Evolutionary conservation across 2,113 vertebrate genomes (phyloP).

Genomic region (Gnathonemus echidnorhynchus): DNA sequence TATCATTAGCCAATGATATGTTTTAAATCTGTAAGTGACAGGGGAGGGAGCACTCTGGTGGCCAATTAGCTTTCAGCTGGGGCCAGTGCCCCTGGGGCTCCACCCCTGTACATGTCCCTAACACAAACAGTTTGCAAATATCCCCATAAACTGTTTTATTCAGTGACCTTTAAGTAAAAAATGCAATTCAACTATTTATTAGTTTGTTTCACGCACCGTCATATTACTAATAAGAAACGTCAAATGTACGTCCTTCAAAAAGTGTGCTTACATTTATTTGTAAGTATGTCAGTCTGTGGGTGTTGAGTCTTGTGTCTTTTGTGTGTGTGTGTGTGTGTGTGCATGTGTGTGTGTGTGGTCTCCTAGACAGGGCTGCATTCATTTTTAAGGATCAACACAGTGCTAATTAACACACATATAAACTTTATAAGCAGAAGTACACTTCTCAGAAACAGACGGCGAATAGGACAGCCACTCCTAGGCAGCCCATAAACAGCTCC

Average conservation of each 20-base stretch:
- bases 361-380: conserved; percentile 15
- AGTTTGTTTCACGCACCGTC: background rate
- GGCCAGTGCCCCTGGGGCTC: background rate
- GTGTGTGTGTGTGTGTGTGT: background rate
- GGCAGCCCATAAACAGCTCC: conserved; percentile 52
- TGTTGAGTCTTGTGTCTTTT: background rate
- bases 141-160: background rate
- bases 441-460: conserved; percentile 54
- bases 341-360: background rate
- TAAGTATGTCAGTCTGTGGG: background rate
- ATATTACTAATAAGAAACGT: background rate
- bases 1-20: background rate
- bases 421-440: conserved; percentile 47
- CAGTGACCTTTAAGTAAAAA: background rate
- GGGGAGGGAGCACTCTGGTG: background rate
- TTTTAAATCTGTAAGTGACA: background rate
- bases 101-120: background rate
- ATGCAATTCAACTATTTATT: background rate
- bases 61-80: background rate
- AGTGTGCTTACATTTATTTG: background rate
- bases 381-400: conserved; percentile 21
- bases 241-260: background rate
- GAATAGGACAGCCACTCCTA: conserved; percentile 51
- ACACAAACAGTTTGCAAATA: background rate
- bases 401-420: conserved; percentile 41